Conservation (phyloP, 2,797 vertebrate species). For the Karalla daura region DNA sequence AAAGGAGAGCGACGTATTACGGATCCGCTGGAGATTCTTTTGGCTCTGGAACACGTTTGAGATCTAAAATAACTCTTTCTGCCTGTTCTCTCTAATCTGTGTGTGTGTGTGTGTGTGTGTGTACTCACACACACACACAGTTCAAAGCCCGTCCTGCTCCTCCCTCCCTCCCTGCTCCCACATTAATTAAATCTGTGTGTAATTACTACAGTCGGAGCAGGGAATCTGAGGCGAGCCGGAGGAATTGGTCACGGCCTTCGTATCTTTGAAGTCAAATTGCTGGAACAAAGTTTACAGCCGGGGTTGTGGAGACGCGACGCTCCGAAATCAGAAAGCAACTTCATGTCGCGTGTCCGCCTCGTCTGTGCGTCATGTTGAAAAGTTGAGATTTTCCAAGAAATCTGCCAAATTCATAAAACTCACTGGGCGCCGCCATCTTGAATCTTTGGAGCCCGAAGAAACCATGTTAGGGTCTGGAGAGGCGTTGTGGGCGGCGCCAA, state of each 20-base stretch:
- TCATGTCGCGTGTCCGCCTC: no score
- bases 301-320: not conserved
- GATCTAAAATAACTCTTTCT: slow-evolving; percentile 50
- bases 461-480: no score
- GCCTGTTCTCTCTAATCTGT: slow-evolving; percentile 48
- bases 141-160: slow-evolving; percentile 64
- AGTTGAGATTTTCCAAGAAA: no score
- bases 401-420: no score
- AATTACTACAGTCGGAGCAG: slow-evolving; percentile 68
- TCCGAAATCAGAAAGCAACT: rapidly evolving
- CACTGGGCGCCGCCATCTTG: no score
- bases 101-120: slow-evolving; percentile 14
- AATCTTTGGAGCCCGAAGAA: no score
- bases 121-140: slow-evolving; percentile 50
- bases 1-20: slow-evolving; percentile 38
- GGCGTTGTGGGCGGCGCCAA: no score
- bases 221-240: slow-evolving; percentile 67
- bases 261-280: slow-evolving; percentile 74
- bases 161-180: slow-evolving; percentile 63
- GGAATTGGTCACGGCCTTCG: slow-evolving; percentile 70
- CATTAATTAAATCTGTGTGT: slow-evolving; percentile 79
- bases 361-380: no score
- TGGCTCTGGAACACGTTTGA: slow-evolving; percentile 41
- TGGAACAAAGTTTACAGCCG: slow-evolving; percentile 54
- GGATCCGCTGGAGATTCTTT: slow-evolving; percentile 43